These are phyloP conservation scores for Pipra filicauda DNA, from an alignment of 2,113 vertebrate genomes.

Conservation along the genomic window DNA sequence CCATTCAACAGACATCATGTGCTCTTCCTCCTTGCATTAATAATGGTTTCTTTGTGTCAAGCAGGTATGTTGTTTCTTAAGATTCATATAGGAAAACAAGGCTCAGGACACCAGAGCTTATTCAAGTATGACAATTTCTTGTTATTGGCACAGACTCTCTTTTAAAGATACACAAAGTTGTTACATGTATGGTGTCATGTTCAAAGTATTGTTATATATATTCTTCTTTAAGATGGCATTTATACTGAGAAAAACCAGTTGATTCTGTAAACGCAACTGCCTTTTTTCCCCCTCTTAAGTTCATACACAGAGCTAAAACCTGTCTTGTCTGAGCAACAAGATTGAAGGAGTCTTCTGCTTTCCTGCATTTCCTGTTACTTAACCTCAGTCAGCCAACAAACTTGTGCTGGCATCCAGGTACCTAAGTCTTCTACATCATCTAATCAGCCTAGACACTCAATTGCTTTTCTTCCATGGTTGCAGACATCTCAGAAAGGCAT, in stretches of 20 bases:
- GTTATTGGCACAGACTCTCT: neutral
- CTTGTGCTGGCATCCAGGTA: neutral
- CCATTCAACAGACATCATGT: neutral
- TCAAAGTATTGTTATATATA: neutral
- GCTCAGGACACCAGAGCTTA: neutral
- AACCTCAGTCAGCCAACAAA: neutral
- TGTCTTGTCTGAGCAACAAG: neutral
- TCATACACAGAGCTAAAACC: neutral
- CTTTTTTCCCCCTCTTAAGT: neutral
- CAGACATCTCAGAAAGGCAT: neutral
- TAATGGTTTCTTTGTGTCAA: neutral
- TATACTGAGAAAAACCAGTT: neutral
- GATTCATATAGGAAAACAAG: neutral
- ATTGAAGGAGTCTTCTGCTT: neutral
- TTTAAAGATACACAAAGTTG: neutral
- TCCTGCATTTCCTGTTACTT: neutral
- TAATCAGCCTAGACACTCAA: neutral
- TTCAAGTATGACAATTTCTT: neutral
- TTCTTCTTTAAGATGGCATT: neutral
- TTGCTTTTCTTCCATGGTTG: neutral
- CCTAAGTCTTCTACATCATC: neutral
- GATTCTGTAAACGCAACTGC: neutral
- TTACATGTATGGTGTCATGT: neutral
- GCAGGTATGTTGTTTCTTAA: neutral
- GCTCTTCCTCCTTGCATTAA: neutral